Base-by-base conservation (phyloP, 1,140 invertebrate genomes). In the Ephestia elutella region DNA sequence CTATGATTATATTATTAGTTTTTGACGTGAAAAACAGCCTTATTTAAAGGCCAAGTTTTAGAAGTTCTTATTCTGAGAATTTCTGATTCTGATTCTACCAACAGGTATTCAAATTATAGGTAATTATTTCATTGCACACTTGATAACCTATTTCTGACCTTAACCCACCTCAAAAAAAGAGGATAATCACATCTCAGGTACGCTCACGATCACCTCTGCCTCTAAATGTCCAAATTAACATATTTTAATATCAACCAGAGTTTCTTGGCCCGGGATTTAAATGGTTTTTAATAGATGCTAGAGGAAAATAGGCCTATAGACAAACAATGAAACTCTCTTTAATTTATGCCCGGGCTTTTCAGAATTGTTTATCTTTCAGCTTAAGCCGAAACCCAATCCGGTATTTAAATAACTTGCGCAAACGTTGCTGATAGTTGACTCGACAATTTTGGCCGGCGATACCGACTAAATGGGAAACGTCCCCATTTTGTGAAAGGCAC, bases 171-270 rank as follows among this genome's bases (percentile, higher is more conserved):
- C 15, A 19, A 49, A 49, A 18, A 49, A 49, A 49, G 48, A 35
- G 13, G 32, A 35, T 10, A 11, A 35, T 35, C 13, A 13, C 8
- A 35, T 13, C 21, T 7, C 21, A 25, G 21, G 32, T 35, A 35
- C 13, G 13, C 13, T 9, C 32, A 10, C 8, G 13, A 35, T 13
- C 32, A 35, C 1, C 32, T 3, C 44, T 60, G 59, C 32, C n/a
- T 55, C 7, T 55, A 55, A 59, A 59, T 59, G 50, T 59, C 17
- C 50, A 28, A 8, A 59, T 68, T 64, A 59, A 49, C 65, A 64
- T 68, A 61, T 28, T 58, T 59, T 63, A 63, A 57, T 62, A 35
- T 25, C 5, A 18, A 53, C 59, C 59, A 59, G 25, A 51, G 10
- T 48, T 11, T 20, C 18, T 48, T 59, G 59, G 58, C 48, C 60